phyloP scores from a whole-genome alignment of 2,113 vertebrate species.

The Gallinago jamesoni region DNA sequence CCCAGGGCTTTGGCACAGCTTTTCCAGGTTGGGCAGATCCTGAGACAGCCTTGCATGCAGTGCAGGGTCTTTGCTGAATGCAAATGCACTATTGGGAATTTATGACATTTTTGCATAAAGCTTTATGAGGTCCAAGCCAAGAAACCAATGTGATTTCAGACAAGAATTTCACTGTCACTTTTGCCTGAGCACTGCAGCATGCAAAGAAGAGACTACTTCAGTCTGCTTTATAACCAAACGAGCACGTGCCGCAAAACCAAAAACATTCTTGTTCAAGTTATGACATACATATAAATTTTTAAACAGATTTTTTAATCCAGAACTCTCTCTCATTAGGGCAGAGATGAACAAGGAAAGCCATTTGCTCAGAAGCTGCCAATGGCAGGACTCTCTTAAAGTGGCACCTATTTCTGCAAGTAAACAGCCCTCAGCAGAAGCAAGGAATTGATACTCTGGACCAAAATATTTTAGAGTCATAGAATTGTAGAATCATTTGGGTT shows the following conservation, averaged over 20 bases:
- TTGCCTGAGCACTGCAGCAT: not conserved
- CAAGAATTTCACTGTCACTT: not conserved
- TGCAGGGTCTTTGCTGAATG: not conserved
- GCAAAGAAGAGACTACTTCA: not conserved
- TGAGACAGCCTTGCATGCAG: not conserved
- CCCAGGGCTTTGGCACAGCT: not conserved
- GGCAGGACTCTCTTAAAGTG: not conserved
- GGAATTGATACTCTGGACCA: not conserved
- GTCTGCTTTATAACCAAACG: not conserved
- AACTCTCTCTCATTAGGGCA: not conserved
- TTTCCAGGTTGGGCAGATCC: not conserved
- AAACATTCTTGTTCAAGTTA: not conserved
- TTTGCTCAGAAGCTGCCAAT: not conserved
- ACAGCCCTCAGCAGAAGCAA: not conserved
- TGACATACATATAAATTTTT: not conserved
- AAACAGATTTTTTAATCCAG: not conserved
- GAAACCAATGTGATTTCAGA: not conserved
- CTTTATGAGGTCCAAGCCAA: not conserved
- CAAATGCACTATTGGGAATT: not conserved
- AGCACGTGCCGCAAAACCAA: not conserved
- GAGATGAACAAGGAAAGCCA: not conserved
- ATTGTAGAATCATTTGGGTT: too few species aligned
- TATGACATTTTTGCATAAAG: conserved; percentile 9
- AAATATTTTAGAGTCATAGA: not conserved
- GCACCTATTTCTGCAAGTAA: not conserved